These are phyloP conservation scores for Ommatoiulus sabulosus DNA, from an alignment of 2,888 invertebrate genomes.

Conservation along the genomic window DNA sequence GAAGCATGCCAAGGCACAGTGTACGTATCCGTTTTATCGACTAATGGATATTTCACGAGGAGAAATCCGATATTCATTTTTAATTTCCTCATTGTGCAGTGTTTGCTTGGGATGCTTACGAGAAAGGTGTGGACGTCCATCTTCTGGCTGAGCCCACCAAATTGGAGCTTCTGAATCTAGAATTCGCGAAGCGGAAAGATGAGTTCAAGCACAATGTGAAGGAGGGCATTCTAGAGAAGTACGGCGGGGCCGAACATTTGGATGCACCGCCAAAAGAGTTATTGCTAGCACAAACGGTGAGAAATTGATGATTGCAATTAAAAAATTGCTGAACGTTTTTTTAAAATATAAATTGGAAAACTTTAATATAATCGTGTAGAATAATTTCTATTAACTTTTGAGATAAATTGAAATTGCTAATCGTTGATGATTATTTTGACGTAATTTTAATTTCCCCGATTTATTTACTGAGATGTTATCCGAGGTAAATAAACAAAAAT, in stretches of 20 bases:
- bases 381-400: too few relatives aligned
- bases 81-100: slow-evolving; percentile 67
- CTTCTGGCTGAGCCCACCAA: slow-evolving; percentile 98
- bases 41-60: too few relatives aligned
- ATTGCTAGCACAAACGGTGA: slow-evolving; percentile 86
- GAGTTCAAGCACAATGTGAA: slow-evolving; percentile 86
- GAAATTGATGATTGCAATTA: too few relatives aligned
- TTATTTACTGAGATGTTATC: too few relatives aligned
- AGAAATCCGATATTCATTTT: slow-evolving; percentile 47
- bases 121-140: slow-evolving; percentile 93
- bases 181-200: slow-evolving; percentile 90
- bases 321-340: too few relatives aligned
- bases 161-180: slow-evolving; percentile 87
- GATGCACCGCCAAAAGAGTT: slow-evolving; percentile 89
- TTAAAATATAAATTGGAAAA: too few relatives aligned
- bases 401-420: too few relatives aligned
- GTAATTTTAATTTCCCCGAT: too few relatives aligned
- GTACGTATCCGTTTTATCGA: too few relatives aligned
- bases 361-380: too few relatives aligned
- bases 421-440: too few relatives aligned
- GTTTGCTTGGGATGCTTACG: slow-evolving; percentile 98
- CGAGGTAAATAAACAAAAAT: too few relatives aligned
- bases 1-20: slow-evolving; percentile 88
- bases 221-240: slow-evolving; percentile 87
- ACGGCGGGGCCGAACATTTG: slow-evolving; percentile 95